A percentile compares a stretch with the other conserved stretches of the same genome.
phyloP scores from a whole-genome alignment of 2,888 invertebrate genomes.

The Mesoligia furuncula region DNA sequence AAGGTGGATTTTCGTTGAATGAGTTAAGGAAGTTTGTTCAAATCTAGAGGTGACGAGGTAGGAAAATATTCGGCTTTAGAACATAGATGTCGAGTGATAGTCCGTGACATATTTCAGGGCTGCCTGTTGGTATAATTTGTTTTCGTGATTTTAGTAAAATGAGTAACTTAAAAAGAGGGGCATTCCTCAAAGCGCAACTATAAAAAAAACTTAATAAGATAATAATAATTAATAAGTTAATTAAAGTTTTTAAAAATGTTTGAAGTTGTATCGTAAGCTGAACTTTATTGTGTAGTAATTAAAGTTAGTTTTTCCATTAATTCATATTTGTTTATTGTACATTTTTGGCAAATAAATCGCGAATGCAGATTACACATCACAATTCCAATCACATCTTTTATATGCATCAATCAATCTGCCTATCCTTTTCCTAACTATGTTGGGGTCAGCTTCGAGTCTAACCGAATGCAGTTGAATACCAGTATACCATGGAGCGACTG shows the following conservation, averaged over 20 bases:
- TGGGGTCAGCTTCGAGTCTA: not conserved
- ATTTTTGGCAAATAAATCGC: no score
- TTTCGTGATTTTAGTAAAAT: conserved; percentile 25
- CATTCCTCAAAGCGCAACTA: no score
- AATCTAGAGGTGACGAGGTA: conserved; percentile 86
- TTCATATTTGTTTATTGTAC: no score
- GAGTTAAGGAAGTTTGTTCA: conserved; percentile 47
- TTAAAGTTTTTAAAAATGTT: no score
- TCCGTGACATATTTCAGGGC: conserved; percentile 82
- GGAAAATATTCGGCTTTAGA: conserved; percentile 87
- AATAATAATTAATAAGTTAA: no score
- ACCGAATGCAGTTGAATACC: not conserved
- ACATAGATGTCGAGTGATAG: conserved; percentile 87
- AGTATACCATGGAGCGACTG: not conserved
- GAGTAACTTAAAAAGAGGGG: not conserved
- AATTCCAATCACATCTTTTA: not conserved
- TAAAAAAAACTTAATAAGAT: no score
- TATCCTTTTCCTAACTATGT: no score
- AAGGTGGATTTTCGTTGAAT: conserved; percentile 64
- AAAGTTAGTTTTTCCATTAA: no score
- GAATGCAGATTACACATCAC: no score
- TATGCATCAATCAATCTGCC: not conserved
- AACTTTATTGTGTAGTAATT: no score
- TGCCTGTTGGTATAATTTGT: conserved; percentile 62
- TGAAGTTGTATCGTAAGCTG: no score